phyloP scores from a whole-genome alignment of 2,888 invertebrate species.

The Hemicrepidius hirtus region DNA sequence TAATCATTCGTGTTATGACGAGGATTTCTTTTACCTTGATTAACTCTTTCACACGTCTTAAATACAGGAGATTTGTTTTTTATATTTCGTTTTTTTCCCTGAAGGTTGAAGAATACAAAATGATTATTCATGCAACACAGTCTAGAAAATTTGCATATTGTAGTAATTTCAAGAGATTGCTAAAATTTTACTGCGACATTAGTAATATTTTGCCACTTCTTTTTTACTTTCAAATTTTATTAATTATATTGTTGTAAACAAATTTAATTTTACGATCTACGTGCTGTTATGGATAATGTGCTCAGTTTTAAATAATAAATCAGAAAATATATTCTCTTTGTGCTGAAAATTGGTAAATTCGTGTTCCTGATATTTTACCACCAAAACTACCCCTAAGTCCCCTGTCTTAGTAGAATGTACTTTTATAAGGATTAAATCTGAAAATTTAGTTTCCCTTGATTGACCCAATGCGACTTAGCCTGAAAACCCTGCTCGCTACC shows the following conservation, averaged over 20 bases:
- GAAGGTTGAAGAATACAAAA: background rate
- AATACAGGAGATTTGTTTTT: background rate
- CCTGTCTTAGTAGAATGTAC: no score
- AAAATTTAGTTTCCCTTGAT: no score
- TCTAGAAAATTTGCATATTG: background rate
- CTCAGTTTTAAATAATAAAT: no score
- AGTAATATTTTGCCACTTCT: background rate
- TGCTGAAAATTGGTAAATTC: no score
- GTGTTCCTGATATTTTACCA: no score
- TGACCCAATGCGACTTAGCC: no score
- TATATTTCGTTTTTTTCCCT: background rate
- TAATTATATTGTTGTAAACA: background rate
- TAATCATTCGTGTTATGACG: slow-evolving; percentile 13
- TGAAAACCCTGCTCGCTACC: no score
- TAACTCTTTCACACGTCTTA: background rate
- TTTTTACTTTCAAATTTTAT: background rate
- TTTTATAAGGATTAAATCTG: no score
- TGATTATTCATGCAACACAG: background rate
- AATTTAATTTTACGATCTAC: no score
- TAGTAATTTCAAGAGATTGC: background rate
- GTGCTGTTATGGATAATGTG: no score
- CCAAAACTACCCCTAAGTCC: no score
- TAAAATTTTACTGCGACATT: background rate
- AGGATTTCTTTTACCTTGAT: slow-evolving; percentile 1
- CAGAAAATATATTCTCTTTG: no score